These are phyloP conservation scores for Cataglyphis rosenhaueri DNA, from an alignment of 2,888 invertebrate genomes.

Conservation along the genomic window DNA sequence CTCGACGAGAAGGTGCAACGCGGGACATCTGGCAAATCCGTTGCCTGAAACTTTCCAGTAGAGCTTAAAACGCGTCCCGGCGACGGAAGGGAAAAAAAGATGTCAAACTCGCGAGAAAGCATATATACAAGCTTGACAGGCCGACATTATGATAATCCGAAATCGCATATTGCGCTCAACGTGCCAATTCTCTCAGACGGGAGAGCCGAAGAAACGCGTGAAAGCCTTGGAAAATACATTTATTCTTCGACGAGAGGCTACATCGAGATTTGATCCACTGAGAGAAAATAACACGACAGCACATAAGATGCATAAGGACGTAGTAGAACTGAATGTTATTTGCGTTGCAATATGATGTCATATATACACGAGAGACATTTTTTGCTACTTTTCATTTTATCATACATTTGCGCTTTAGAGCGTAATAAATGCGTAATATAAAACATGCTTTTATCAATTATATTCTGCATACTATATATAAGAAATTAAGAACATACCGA, in stretches of 20 bases:
- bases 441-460: neutral
- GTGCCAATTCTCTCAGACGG: slow-evolving; percentile 51
- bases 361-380: slow-evolving; percentile 9
- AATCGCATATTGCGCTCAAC: slow-evolving; percentile 75
- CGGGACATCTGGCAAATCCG: slow-evolving; percentile 66
- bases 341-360: neutral
- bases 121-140: slow-evolving; percentile 62
- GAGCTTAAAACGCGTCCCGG: slow-evolving; percentile 52
- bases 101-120: slow-evolving; percentile 56
- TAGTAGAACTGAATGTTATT: slow-evolving; percentile 10
- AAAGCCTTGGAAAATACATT: slow-evolving; percentile 37
- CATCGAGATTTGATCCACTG: slow-evolving; percentile 22
- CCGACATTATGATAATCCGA: slow-evolving; percentile 80
- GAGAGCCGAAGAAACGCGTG: slow-evolving; percentile 27
- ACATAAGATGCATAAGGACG: neutral
- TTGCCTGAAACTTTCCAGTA: slow-evolving; percentile 51
- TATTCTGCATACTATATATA: neutral
- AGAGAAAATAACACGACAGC: neutral
- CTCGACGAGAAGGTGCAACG: slow-evolving; percentile 45
- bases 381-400: neutral
- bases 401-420: no score
- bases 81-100: slow-evolving; percentile 55
- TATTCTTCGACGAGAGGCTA: slow-evolving; percentile 22
- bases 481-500: neutral
- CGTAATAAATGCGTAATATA: neutral